These are phyloP conservation scores for Oncorhynchus clarkii DNA, from an alignment of 2,113 vertebrate genomes.

Conservation along the genomic window DNA sequence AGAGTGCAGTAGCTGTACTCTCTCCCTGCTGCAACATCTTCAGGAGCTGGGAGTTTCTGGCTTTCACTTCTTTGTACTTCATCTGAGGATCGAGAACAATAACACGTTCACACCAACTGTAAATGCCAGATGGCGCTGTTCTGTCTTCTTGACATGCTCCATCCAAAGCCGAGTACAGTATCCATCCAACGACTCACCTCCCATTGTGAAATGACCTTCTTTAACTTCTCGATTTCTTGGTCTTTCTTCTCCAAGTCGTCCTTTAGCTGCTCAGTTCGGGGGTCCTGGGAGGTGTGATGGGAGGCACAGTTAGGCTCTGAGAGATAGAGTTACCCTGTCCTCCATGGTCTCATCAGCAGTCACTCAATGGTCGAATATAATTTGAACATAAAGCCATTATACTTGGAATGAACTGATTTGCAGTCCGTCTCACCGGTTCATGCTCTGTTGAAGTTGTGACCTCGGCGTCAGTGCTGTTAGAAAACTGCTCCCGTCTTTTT, in stretches of 20 bases:
- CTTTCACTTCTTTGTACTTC: conserved; percentile 78
- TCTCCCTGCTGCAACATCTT: conserved; percentile 82
- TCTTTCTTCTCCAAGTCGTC: conserved; percentile 92
- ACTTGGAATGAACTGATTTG: too few species aligned
- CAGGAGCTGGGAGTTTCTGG: conserved; percentile 75
- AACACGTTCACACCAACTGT: neutral
- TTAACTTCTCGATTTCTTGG: conserved; percentile 84
- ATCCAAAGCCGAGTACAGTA: too few species aligned
- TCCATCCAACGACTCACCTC: conserved; percentile 75
- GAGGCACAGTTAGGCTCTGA: neutral
- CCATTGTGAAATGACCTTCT: conserved; percentile 82
- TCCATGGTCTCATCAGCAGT: neutral
- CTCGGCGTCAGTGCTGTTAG: conserved; percentile 75
- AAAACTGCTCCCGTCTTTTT: conserved; percentile 82
- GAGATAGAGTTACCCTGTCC: neutral
- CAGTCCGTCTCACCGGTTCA: conserved; percentile 59
- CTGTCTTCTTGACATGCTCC: neutral
- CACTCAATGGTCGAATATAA: too few species aligned
- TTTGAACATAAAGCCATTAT: too few species aligned
- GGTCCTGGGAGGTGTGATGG: conserved; percentile 65
- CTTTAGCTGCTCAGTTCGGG: conserved; percentile 84
- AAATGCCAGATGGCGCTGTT: neutral
- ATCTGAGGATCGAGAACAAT: conserved; percentile 45
- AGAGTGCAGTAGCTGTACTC: conserved; percentile 45
- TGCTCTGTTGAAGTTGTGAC: conserved; percentile 75